Evolutionary conservation across 1,140 invertebrate species (phyloP).

Genomic region (Acromyrmex charruanus): DNA sequence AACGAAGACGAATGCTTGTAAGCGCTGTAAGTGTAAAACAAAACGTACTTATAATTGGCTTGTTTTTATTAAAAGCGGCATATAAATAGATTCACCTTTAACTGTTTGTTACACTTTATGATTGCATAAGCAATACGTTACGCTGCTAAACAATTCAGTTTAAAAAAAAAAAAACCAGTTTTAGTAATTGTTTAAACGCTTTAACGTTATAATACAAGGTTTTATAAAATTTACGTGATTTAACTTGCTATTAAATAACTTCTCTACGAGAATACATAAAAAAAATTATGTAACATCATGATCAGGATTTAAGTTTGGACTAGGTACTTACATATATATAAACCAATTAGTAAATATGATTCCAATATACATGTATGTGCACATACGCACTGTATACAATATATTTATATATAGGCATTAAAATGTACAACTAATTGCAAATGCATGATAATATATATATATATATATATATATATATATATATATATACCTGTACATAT

Average conservation of each 20-base stretch:
- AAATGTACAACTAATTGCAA: conserved; percentile 81
- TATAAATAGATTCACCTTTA: too few species aligned
- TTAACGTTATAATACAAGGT: neutral
- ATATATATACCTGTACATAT: conserved; percentile 74
- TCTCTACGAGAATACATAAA: neutral
- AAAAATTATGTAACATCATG: conserved; percentile 3
- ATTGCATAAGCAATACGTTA: neutral
- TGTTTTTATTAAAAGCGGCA: too few species aligned
- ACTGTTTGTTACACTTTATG: neutral
- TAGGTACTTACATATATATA: conserved; percentile 32
- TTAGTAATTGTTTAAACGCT: neutral
- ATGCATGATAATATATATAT: conserved; percentile 81
- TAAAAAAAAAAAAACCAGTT: neutral
- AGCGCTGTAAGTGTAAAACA: too few species aligned
- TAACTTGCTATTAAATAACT: neutral
- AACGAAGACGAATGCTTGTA: too few species aligned
- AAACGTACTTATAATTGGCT: too few species aligned
- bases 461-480: conserved; percentile 82
- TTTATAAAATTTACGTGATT: conserved; percentile 20
- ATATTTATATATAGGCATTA: conserved; percentile 75
- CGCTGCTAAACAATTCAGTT: neutral
- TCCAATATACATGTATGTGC: conserved; percentile 67
- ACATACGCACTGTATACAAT: conserved; percentile 69
- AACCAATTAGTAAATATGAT: conserved; percentile 63
- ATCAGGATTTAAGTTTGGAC: conserved; percentile 22